Percentiles rank a stretch among this genome's conserved stretches.
Evolutionary conservation across 2,113 vertebrate genomes (phyloP).

Genomic region (Psophia crepitans): DNA sequence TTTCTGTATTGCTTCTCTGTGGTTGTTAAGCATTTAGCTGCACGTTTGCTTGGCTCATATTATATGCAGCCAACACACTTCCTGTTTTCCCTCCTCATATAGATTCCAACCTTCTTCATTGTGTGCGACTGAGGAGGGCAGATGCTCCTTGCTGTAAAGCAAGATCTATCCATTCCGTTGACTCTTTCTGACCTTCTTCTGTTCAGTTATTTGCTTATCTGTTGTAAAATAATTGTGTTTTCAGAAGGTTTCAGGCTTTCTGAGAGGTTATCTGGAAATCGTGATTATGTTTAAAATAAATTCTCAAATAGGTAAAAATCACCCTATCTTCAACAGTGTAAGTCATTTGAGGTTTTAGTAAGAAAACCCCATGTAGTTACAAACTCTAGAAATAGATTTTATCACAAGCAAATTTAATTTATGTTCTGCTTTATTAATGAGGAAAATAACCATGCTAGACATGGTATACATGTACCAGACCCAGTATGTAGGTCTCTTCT

Average conservation of each 20-base stretch:
- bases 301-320: background rate
- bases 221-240: background rate
- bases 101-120: background rate
- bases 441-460: background rate
- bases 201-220: slow-evolving; percentile 13
- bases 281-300: background rate
- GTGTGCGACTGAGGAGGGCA: background rate
- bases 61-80: background rate
- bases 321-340: background rate
- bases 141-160: background rate
- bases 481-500: background rate
- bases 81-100: slow-evolving; percentile 23
- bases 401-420: background rate
- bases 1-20: background rate
- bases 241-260: slow-evolving; percentile 31
- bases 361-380: background rate
- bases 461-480: background rate
- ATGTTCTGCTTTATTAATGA: background rate
- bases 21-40: background rate
- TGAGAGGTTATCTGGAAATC: slow-evolving; percentile 15
- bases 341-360: background rate
- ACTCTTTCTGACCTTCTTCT: background rate
- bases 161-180: background rate
- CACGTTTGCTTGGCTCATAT: slow-evolving; percentile 6
- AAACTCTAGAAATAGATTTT: background rate